phyloP scores from a whole-genome alignment of 1,140 invertebrate species.

The Zaprionus nigranus region DNA sequence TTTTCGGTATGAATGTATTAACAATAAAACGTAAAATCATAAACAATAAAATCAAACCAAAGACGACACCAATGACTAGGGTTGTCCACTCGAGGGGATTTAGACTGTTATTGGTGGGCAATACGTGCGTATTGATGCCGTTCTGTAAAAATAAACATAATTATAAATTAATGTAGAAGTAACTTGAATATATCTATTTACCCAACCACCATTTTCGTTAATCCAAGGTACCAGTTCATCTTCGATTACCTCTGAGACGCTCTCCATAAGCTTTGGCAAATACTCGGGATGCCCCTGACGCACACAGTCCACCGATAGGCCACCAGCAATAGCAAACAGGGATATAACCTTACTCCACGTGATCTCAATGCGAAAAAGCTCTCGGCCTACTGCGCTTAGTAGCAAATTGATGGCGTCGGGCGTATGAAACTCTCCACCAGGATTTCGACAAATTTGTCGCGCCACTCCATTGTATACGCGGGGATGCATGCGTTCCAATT shows the following conservation, averaged over 20 bases:
- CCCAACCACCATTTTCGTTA: conserved; percentile 90
- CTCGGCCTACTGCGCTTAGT: conserved; percentile 86
- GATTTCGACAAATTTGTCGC: conserved; percentile 85
- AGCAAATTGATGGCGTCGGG: conserved; percentile 85
- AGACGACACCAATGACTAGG: conserved; percentile 72
- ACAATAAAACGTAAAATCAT: conserved; percentile 78
- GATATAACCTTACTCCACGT: conserved; percentile 89
- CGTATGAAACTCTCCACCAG: conserved; percentile 85
- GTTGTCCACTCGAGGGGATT: conserved; percentile 82
- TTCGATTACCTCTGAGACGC: conserved; percentile 88
- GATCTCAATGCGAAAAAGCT: conserved; percentile 87
- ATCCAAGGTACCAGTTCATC: conserved; percentile 89
- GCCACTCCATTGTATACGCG: conserved; percentile 87
- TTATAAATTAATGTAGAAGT: no score
- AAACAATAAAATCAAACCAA: conserved; percentile 76
- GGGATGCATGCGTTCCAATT: conserved; percentile 89
- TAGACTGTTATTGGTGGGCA: conserved; percentile 71
- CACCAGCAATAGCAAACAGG: conserved; percentile 88
- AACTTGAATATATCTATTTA: conserved; percentile 65
- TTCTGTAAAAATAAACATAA: conserved; percentile 38
- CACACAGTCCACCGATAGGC: conserved; percentile 89
- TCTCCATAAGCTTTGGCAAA: conserved; percentile 86
- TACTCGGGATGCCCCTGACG: conserved; percentile 88
- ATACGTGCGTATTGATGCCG: conserved; percentile 80
- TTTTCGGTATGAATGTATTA: conserved; percentile 75